Evolutionary conservation across 2,888 invertebrate species (phyloP).

Genomic region (Melikaiella ostensackeni): DNA sequence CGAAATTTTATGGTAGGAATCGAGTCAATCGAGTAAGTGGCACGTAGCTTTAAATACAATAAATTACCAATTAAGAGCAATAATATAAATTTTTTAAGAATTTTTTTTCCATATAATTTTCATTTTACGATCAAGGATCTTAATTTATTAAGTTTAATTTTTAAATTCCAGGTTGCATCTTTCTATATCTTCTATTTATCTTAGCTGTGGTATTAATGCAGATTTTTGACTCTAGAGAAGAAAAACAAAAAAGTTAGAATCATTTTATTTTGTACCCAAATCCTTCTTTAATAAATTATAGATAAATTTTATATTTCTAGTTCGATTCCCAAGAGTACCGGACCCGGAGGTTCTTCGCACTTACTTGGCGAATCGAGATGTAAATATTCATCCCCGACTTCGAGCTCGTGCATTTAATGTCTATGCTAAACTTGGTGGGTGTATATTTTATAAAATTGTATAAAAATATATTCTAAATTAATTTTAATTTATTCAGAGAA

Average conservation of each 20-base stretch:
- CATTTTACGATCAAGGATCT: too few relatives aligned
- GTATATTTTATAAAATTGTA: background rate
- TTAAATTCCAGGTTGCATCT: slow-evolving; percentile 73
- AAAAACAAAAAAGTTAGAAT: slow-evolving; percentile 62
- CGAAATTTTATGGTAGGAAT: too few relatives aligned
- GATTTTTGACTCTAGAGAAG: slow-evolving; percentile 62
- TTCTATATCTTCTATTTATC: slow-evolving; percentile 78
- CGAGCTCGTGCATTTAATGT: slow-evolving; percentile 67
- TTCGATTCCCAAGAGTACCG: slow-evolving; percentile 65
- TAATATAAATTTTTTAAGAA: too few relatives aligned
- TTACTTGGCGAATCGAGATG: slow-evolving; percentile 66
- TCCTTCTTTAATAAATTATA: background rate
- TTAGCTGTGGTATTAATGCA: slow-evolving; percentile 77
- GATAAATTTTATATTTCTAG: slow-evolving; percentile 54
- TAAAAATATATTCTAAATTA: background rate
- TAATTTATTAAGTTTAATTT: background rate
- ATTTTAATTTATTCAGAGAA: too few relatives aligned
- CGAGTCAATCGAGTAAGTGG: too few relatives aligned
- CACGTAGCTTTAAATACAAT: too few relatives aligned
- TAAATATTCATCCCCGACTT: slow-evolving; percentile 57
- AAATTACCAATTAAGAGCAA: too few relatives aligned
- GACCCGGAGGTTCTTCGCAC: slow-evolving; percentile 68
- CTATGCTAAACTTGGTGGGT: slow-evolving; percentile 69
- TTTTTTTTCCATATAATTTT: too few relatives aligned
- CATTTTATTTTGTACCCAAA: slow-evolving; percentile 1